Percentiles rank a stretch among this genome's conserved stretches.
Conservation (phyloP, 2,113 vertebrate genomes). For the Progne subis region DNA sequence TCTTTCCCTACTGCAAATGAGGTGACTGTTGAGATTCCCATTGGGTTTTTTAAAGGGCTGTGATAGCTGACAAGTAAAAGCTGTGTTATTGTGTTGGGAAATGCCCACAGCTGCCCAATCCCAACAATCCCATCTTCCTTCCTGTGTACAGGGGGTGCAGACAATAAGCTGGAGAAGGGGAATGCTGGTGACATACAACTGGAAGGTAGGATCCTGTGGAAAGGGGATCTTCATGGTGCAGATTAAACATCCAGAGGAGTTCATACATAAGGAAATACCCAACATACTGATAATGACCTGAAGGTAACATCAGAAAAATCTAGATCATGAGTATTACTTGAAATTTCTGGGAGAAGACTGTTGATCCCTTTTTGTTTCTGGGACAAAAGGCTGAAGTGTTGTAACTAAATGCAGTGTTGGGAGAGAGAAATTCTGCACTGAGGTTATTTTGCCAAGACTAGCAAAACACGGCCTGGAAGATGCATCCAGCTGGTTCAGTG, state of each 20-base stretch:
- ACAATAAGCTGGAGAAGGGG: not conserved
- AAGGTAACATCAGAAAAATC: not conserved
- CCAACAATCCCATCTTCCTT: not conserved
- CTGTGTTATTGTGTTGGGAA: not conserved
- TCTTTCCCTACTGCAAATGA: not conserved
- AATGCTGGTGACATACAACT: not conserved
- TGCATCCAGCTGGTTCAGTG: not conserved
- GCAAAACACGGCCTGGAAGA: conserved; percentile 8
- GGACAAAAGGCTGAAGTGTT: not conserved
- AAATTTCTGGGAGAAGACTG: not conserved
- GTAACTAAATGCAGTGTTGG: not conserved
- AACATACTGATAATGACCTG: not conserved
- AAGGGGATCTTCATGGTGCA: not conserved
- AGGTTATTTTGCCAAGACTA: not conserved
- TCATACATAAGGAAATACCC: not conserved
- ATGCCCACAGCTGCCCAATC: not conserved
- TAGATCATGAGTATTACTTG: not conserved
- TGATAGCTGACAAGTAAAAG: not conserved
- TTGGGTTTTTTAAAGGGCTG: not conserved
- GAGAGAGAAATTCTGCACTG: not conserved
- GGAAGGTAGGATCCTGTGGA: not conserved
- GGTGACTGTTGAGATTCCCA: not conserved
- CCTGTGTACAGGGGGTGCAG: not conserved
- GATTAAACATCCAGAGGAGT: not conserved
- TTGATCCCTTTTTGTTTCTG: not conserved